Evolutionary conservation across 2,888 invertebrate species (phyloP).

Genomic region (Galeopsomyia nigrocyanea): DNA sequence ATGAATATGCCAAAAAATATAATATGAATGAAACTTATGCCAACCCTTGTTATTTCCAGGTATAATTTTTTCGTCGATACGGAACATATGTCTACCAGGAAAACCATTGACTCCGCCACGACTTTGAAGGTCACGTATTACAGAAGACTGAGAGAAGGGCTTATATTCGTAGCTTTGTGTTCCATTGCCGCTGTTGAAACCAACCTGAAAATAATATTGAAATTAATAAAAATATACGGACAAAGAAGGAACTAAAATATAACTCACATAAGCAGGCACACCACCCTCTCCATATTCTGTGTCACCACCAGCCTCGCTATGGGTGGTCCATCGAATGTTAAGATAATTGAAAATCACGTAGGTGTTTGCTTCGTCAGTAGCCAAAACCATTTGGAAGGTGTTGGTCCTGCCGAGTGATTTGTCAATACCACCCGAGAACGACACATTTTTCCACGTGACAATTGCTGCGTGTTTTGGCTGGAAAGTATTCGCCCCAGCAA

Average conservation of each 20-base stretch:
- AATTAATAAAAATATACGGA: neutral
- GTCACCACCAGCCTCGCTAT: conserved; percentile 92
- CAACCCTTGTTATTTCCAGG: conserved; percentile 93
- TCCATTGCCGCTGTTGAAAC: conserved; percentile 97
- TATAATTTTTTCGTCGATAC: conserved; percentile 94
- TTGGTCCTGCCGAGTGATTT: conserved; percentile 88
- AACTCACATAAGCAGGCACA: conserved; percentile 86
- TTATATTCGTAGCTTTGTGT: conserved; percentile 89
- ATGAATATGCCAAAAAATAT: no score
- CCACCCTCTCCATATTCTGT: conserved; percentile 89
- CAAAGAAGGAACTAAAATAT: neutral
- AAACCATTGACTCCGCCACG: conserved; percentile 90
- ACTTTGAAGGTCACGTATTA: conserved; percentile 85
- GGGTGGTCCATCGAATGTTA: conserved; percentile 90
- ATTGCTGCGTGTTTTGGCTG: conserved; percentile 91
- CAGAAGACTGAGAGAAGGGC: conserved; percentile 90
- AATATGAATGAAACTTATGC: conserved; percentile 70
- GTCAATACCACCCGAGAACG: conserved; percentile 90
- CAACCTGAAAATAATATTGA: conserved; percentile 75
- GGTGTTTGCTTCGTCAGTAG: conserved; percentile 93
- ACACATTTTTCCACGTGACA: conserved; percentile 96
- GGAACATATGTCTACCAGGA: conserved; percentile 92
- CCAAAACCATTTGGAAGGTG: conserved; percentile 94
- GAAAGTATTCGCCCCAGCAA: conserved; percentile 92
- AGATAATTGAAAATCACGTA: conserved; percentile 97